Evolutionary conservation across 2,888 invertebrate genomes (phyloP).

Genomic region (Chloromyia formosa): DNA sequence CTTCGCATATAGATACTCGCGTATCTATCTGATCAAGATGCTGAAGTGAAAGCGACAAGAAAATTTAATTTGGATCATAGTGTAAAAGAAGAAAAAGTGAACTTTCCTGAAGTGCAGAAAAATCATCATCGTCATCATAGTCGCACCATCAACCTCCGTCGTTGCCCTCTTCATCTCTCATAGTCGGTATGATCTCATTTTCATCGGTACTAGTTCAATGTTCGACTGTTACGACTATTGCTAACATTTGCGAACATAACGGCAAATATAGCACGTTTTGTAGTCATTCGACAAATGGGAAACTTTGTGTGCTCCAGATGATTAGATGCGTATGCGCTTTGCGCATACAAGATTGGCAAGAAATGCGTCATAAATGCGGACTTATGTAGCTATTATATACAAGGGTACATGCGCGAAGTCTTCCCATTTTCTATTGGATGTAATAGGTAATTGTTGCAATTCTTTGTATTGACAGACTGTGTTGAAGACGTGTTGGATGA

Average conservation of each 20-base stretch:
- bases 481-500: not conserved
- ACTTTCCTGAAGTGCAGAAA: not conserved
- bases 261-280: not conserved
- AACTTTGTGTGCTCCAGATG: not conserved
- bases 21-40: slow-evolving; percentile 24
- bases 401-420: too few relatives aligned
- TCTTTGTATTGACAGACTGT: not conserved
- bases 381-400: too few relatives aligned
- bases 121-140: slow-evolving; percentile 29
- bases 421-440: not conserved
- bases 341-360: not conserved
- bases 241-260: not conserved
- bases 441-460: not conserved
- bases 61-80: slow-evolving; percentile 42
- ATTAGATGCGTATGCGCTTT: not conserved
- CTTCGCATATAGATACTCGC: not conserved
- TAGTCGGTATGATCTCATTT: slow-evolving; percentile 46
- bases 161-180: slow-evolving; percentile 5
- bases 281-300: not conserved
- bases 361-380: not conserved
- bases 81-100: slow-evolving; percentile 9
- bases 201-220: slow-evolving; percentile 52
- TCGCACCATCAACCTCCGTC: slow-evolving; percentile 48
- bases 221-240: slow-evolving; percentile 41
- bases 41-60: slow-evolving; percentile 43